Evolutionary conservation across 2,888 invertebrate genomes (phyloP).

Genomic region (Polymixis flavicincta): DNA sequence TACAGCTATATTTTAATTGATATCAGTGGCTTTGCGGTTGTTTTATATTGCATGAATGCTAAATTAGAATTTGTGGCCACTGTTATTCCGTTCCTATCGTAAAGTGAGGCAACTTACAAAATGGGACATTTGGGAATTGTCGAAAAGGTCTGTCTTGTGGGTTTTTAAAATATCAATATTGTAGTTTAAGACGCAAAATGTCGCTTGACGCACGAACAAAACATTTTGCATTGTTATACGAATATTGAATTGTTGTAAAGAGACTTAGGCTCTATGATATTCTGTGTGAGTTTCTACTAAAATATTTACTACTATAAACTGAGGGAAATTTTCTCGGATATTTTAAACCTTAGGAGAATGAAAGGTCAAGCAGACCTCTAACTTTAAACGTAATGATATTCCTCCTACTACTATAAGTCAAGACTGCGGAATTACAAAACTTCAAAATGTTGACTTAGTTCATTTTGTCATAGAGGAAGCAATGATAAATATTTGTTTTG

Average conservation of each 20-base stretch:
- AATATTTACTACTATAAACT: no score
- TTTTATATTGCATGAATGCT: conserved; percentile 28
- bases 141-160: not conserved
- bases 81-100: conserved; percentile 25
- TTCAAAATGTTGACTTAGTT: not conserved
- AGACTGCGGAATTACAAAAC: not conserved
- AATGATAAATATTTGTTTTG: conserved; percentile 27
- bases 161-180: not conserved
- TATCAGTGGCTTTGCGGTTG: conserved; percentile 35
- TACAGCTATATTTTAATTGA: conserved; percentile 25
- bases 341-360: no score
- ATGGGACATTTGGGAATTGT: not conserved
- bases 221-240: no score
- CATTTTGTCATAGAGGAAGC: not conserved
- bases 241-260: no score
- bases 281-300: no score
- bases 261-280: no score
- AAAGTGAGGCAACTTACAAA: conserved; percentile 16
- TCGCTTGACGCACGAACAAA: no score
- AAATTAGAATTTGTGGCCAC: conserved; percentile 33
- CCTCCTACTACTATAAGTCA: no score
- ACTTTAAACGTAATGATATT: no score
- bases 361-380: no score
- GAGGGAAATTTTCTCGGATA: no score
- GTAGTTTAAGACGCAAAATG: no score